These are phyloP conservation scores for Drosophila robusta DNA, from an alignment of 2,888 invertebrate genomes.

Conservation along the genomic window DNA sequence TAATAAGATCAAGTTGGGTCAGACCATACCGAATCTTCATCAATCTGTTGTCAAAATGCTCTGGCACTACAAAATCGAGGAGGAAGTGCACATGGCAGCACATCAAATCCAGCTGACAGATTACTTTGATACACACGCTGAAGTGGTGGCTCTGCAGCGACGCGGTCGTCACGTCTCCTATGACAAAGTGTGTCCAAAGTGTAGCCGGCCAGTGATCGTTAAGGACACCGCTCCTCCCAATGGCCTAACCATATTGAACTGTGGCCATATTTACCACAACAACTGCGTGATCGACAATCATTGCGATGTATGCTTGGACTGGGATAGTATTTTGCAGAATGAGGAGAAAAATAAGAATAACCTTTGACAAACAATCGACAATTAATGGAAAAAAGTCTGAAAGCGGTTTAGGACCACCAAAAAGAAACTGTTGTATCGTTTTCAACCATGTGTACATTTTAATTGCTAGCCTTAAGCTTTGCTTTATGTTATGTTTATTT, in stretches of 20 bases:
- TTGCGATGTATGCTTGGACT: conserved; percentile 65
- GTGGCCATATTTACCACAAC: conserved; percentile 95
- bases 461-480: conserved; percentile 40
- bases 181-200: conserved; percentile 93
- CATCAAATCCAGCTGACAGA: conserved; percentile 94
- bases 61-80: conserved; percentile 96
- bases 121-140: conserved; percentile 94
- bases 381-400: conserved; percentile 38
- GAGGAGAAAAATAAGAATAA: conserved; percentile 1
- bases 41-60: conserved; percentile 97
- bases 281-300: conserved; percentile 89
- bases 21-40: conserved; percentile 95
- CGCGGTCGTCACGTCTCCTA: conserved; percentile 89
- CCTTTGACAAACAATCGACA: conserved; percentile 13
- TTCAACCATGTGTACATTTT: conserved; percentile 30
- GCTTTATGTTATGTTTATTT: conserved; percentile 37
- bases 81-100: conserved; percentile 85
- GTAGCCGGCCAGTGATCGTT: conserved; percentile 91
- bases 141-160: conserved; percentile 91
- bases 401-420: conserved; percentile 9
- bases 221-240: conserved; percentile 89
- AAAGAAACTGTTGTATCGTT: conserved; percentile 17
- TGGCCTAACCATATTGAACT: conserved; percentile 93
- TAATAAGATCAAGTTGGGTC: conserved; percentile 92
- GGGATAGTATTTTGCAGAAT: conserved; percentile 38